Percentiles rank a stretch among this genome's conserved stretches.
Evolutionary conservation across 1,140 invertebrate genomes (phyloP).

Genomic region (Drosophila insularis): DNA sequence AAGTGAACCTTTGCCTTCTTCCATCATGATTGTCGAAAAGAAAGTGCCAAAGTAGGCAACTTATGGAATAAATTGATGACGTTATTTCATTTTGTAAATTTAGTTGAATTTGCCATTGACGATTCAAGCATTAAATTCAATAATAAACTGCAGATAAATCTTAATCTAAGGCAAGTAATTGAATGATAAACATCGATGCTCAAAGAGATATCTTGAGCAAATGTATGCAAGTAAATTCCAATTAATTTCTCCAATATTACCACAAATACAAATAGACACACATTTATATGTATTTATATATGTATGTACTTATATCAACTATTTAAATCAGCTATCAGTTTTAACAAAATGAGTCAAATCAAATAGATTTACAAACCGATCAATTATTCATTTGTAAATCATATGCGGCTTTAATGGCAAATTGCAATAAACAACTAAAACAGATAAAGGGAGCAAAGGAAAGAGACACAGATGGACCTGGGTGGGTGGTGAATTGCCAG

Average conservation of each 20-base stretch:
- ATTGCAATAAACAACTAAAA: slow-evolving; percentile 41
- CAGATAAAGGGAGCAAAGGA: slow-evolving; percentile 23
- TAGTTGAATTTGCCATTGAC: not conserved
- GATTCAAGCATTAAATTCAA: not conserved
- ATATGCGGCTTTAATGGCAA: slow-evolving; percentile 44
- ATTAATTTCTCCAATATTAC: slow-evolving; percentile 12
- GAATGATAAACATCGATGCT: not conserved
- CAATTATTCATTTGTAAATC: slow-evolving; percentile 46
- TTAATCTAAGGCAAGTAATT: not conserved
- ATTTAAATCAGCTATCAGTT: slow-evolving; percentile 35
- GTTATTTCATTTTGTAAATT: not conserved
- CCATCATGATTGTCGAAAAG: too few relatives aligned
- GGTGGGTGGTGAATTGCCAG: slow-evolving; percentile 28
- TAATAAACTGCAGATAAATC: not conserved
- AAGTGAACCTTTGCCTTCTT: too few relatives aligned
- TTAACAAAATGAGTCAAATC: slow-evolving; percentile 54
- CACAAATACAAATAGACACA: not conserved
- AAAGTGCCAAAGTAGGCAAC: too few relatives aligned
- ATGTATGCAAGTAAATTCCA: slow-evolving; percentile 3
- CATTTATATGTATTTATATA: not conserved
- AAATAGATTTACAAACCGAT: slow-evolving; percentile 47
- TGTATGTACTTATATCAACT: slow-evolving; percentile 29
- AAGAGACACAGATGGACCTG: not conserved
- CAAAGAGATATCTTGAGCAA: slow-evolving; percentile 2
- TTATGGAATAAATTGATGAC: too few relatives aligned